phyloP scores from a whole-genome alignment of 1,140 invertebrate species.

The Armadillidium nasatum region DNA sequence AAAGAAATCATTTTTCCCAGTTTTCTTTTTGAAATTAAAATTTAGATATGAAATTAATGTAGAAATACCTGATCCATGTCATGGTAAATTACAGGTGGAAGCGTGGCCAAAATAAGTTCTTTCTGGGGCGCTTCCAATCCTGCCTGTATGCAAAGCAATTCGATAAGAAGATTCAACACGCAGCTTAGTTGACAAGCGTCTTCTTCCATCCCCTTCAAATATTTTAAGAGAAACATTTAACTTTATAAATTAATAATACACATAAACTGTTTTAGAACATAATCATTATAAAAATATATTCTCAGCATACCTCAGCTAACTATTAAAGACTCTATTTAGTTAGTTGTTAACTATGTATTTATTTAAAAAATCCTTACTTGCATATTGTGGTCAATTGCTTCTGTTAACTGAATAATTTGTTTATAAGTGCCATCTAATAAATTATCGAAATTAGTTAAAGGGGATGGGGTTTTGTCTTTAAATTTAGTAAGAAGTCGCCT shows the following conservation, averaged over 20 bases:
- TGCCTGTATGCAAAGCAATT: conserved; percentile 49
- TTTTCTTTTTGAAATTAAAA: too few species aligned
- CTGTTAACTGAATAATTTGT: conserved; percentile 56
- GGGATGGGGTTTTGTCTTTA: conserved; percentile 67
- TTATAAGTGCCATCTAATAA: conserved; percentile 66
- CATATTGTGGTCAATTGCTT: conserved; percentile 51
- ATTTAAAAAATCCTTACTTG: conserved; percentile 44
- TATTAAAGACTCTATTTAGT: too few species aligned
- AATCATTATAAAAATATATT: background rate
- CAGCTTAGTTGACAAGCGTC: conserved; percentile 49
- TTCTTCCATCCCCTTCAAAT: conserved; percentile 46
- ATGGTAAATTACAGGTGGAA: conserved; percentile 49
- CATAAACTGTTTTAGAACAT: background rate
- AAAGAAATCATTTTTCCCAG: background rate
- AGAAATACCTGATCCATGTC: conserved; percentile 49
- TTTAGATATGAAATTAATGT: too few species aligned
- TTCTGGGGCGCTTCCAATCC: conserved; percentile 50
- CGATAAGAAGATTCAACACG: conserved; percentile 49
- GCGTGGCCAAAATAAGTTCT: conserved; percentile 47
- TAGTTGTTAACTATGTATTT: too few species aligned
- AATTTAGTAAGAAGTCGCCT: conserved; percentile 67
- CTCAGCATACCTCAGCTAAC: too few species aligned
- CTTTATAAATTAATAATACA: background rate
- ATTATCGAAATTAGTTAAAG: conserved; percentile 65
- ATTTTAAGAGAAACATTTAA: conserved; percentile 33